phyloP scores from a whole-genome alignment of 1,140 invertebrate species.

The Zaprionus lachaisei region DNA sequence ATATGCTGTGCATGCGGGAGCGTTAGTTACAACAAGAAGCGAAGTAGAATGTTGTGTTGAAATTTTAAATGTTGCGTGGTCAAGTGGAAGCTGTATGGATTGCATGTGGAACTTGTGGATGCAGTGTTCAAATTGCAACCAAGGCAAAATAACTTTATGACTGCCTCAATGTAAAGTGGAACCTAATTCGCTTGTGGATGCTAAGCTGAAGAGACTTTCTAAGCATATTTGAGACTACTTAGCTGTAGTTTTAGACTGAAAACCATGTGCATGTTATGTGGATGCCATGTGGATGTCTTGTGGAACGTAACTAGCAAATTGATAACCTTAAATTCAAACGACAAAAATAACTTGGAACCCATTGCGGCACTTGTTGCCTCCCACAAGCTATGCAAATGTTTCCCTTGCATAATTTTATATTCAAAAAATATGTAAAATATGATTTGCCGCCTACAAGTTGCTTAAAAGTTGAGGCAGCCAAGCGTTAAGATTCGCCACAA shows the following conservation, averaged over 20 bases:
- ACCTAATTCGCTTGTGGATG: background rate
- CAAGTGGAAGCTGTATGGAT: background rate
- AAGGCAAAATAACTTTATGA: background rate
- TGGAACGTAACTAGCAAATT: background rate
- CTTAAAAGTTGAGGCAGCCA: slow-evolving; percentile 46
- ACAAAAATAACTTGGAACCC: background rate
- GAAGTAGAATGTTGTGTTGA: slow-evolving; percentile 4
- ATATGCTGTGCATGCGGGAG: slow-evolving; percentile 55
- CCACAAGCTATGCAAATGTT: slow-evolving; percentile 14
- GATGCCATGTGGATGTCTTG: background rate
- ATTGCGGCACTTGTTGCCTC: slow-evolving; percentile 32
- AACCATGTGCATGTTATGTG: background rate
- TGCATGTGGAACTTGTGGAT: background rate
- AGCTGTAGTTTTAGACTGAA: fast-evolving
- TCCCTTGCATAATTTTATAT: slow-evolving; percentile 32
- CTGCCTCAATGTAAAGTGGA: background rate
- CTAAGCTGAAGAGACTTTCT: background rate
- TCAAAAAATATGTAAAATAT: slow-evolving; percentile 42
- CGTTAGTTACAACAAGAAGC: slow-evolving; percentile 38
- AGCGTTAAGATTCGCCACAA: slow-evolving; percentile 59
- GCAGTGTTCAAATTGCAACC: background rate
- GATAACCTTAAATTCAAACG: background rate
- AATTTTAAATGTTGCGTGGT: slow-evolving; percentile 19
- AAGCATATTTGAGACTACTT: background rate
- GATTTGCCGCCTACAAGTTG: slow-evolving; percentile 35